Percentiles rank a stretch among this genome's conserved stretches.
phyloP scores from a whole-genome alignment of 2,113 vertebrate species.

The Amphiprion percula region DNA sequence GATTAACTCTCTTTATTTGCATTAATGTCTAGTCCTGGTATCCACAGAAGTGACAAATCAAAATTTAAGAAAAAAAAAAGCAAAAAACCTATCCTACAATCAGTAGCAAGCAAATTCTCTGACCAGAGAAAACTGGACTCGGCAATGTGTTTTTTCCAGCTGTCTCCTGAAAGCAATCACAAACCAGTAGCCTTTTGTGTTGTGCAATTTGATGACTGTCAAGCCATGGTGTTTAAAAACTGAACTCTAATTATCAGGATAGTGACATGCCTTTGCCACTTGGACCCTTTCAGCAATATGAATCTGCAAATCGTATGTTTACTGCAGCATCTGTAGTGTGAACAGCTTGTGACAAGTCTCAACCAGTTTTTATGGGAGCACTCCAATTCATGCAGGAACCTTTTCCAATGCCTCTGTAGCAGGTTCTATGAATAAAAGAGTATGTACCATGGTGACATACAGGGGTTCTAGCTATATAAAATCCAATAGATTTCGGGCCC shows the following conservation, averaged over 20 bases:
- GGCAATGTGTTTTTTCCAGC: conserved; percentile 13
- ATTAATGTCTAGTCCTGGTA: conserved; percentile 11
- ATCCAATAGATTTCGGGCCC: conserved; percentile 27
- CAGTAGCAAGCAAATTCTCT: background rate
- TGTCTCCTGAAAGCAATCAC: conserved; percentile 9
- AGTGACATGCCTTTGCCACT: conserved; percentile 18
- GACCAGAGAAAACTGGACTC: conserved; percentile 22
- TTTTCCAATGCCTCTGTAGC: conserved; percentile 4
- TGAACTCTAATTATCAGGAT: conserved; percentile 21
- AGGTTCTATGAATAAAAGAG: conserved; percentile 43
- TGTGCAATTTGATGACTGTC: conserved; percentile 36
- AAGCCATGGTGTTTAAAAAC: background rate
- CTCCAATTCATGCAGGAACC: conserved; percentile 10
- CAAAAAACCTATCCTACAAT: background rate
- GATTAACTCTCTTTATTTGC: conserved; percentile 25
- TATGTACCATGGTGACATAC: conserved; percentile 34
- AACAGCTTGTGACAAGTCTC: conserved; percentile 35
- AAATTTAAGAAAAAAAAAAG: background rate
- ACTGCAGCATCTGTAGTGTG: conserved; percentile 28
- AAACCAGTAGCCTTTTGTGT: background rate
- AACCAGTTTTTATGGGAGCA: conserved; percentile 4
- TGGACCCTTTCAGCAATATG: conserved; percentile 4
- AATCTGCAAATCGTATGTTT: conserved; percentile 27
- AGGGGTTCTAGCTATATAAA: conserved; percentile 42
- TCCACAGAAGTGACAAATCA: background rate